These are phyloP conservation scores for Drosophila mayri DNA, from an alignment of 1,140 invertebrate species.

Conservation along the genomic window DNA sequence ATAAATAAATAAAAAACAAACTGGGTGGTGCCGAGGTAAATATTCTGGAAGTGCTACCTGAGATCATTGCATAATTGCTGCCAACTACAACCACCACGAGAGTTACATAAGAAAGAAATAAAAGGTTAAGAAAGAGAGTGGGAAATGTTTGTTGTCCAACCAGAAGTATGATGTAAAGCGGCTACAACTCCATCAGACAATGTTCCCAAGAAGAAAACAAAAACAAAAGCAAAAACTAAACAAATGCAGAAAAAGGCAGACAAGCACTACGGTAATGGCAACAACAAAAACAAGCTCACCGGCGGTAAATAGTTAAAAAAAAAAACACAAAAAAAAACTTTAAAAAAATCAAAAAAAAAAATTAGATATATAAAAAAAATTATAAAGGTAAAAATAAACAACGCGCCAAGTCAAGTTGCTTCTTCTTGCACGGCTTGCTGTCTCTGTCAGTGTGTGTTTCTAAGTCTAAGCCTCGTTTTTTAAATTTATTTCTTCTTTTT, in stretches of 20 bases:
- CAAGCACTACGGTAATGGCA: conserved; percentile 49
- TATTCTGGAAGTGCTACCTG: conserved; percentile 57
- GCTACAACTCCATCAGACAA: conserved; percentile 37
- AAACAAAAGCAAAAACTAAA: conserved; percentile 30
- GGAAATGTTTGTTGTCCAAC: conserved; percentile 37
- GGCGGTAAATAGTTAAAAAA: conserved; percentile 49
- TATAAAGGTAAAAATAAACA: conserved; percentile 53
- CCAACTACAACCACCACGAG: conserved; percentile 26
- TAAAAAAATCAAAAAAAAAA: conserved; percentile 7
- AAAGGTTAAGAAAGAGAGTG: conserved; percentile 56
- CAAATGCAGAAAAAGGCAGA: conserved; percentile 11
- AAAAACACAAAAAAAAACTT: conserved; percentile 20
- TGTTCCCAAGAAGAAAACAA: conserved; percentile 44
- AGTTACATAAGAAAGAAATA: conserved; percentile 62
- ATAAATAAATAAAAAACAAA: background rate
- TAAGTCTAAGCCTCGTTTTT: conserved; percentile 27
- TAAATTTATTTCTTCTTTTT: conserved; percentile 2
- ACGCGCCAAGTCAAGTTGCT: conserved; percentile 46
- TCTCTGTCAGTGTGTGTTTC: conserved; percentile 6
- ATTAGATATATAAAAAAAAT: conserved; percentile 16
- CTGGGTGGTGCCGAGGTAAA: conserved; percentile 19
- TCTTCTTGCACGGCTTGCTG: conserved; percentile 16
- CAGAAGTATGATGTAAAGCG: conserved; percentile 68
- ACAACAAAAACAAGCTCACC: conserved; percentile 50
- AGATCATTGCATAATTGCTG: conserved; percentile 71